These are phyloP conservation scores for Lasiurus borealis DNA, from an alignment of 2,113 vertebrate species.

Conservation along the genomic window DNA sequence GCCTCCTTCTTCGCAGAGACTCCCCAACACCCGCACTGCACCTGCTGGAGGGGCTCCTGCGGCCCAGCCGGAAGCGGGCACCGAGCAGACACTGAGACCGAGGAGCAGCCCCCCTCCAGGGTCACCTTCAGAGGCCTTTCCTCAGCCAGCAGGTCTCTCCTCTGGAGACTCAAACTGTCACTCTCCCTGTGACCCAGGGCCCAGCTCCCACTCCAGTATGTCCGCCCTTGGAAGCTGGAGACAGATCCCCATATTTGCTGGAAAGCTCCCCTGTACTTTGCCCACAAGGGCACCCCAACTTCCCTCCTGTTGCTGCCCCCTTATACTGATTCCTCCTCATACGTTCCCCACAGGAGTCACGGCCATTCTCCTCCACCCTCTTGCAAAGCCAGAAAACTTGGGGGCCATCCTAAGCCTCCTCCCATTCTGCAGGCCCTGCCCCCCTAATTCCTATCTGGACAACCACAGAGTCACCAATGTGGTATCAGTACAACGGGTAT, in stretches of 20 bases:
- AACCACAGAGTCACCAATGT: not conserved
- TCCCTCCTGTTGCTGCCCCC: not conserved
- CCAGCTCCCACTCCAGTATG: not conserved
- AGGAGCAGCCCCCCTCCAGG: not conserved
- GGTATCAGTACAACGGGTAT: conserved; percentile 27
- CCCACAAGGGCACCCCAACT: not conserved
- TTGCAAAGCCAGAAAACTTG: not conserved
- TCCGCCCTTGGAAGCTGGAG: not conserved
- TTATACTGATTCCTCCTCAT: not conserved
- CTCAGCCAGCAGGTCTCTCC: not conserved
- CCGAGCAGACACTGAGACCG: not conserved
- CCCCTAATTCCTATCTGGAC: not conserved
- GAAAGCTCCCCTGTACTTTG: not conserved
- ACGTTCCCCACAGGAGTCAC: not conserved
- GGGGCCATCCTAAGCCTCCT: not conserved
- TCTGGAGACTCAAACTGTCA: not conserved
- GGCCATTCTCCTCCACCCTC: not conserved
- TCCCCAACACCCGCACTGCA: not conserved
- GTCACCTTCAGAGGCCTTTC: accelerated
- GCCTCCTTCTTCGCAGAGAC: not conserved
- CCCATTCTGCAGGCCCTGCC: not conserved
- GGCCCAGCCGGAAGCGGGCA: not conserved
- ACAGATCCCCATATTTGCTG: not conserved
- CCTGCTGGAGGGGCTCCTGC: not conserved
- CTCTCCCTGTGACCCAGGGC: not conserved